Evolutionary conservation across 2,113 vertebrate genomes (phyloP), one percentile per base, ranked within the genome.

Genomic region (Rhabdornis inornatus): DNA sequence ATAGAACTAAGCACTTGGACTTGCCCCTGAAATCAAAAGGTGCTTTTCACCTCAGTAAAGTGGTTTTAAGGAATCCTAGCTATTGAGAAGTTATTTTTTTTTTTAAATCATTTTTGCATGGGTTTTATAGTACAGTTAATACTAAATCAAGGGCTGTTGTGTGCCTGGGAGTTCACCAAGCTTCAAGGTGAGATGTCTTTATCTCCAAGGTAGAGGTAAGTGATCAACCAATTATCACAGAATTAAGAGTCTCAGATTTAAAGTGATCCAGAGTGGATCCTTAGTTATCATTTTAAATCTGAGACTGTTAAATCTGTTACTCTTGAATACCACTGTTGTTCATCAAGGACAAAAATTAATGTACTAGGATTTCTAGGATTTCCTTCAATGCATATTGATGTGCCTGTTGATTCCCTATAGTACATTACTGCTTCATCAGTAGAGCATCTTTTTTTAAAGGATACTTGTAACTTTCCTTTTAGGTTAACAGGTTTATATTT

Each of bases 121-220:
- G 1, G 13, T 45, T 89, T 83, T 81, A 10, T 65, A 56, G 77
- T 71, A 52, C 10, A 63, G 44, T 35, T 87, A 63, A 79, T 89
- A 53, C 11, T 52, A 60, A 60, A 30, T 76, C 0, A 3, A 45
- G 77, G 70, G 49, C 57, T 78, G 3, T 27, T 71, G 49, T 56
- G 18, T 13, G 15, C 81, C 69, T 78, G 33, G 33, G 39, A 89
- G 65, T 47, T 84, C 31, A 37, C n/a, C 53, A 69, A 23, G n/a
- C 59, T 92, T 93, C 75, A 85, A 65, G 65, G 88, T 92, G 82
- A 93, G 66, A 2, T 76, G 28, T 50, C 57, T 94, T 93, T 79
- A 89, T 81, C 92, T 90, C 70, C 74, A 85, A 71, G 90, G 95
- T 23, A 89, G 70, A 90, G 81, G 92, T 91, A 92, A 95, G 90